A percentile compares a stretch with the other conserved stretches of the same genome.
Conservation (phyloP, 2,113 vertebrate genomes). For the Corythaixoides concolor region DNA sequence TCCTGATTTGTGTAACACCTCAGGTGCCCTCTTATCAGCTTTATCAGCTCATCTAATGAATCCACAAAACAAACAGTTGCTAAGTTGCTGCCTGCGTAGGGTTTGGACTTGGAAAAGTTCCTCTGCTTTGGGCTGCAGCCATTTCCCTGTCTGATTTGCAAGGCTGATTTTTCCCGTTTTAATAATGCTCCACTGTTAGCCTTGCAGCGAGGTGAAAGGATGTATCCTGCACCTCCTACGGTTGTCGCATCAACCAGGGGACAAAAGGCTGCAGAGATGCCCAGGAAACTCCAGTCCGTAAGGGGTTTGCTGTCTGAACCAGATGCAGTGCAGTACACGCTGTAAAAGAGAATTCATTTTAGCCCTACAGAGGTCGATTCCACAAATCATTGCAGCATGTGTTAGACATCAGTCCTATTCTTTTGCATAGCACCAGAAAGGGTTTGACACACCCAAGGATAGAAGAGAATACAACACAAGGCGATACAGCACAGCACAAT, state of each 20-base stretch:
- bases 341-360: not conserved
- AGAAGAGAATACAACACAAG: not conserved
- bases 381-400: not conserved
- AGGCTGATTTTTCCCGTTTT: not conserved
- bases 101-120: conserved; percentile 32
- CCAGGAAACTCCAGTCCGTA: not conserved
- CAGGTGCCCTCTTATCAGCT: conserved; percentile 39
- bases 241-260: not conserved
- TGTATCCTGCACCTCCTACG: not conserved
- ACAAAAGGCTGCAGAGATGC: not conserved
- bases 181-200: not conserved
- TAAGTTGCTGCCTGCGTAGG: conserved; percentile 22
- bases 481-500: not conserved
- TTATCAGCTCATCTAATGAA: conserved; percentile 30
- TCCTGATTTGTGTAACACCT: conserved; percentile 41
- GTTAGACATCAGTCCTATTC: not conserved
- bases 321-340: not conserved
- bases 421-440: not conserved
- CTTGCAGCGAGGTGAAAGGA: not conserved
- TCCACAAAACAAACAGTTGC: conserved; percentile 26
- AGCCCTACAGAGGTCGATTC: not conserved
- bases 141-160: not conserved
- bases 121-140: conserved; percentile 1
- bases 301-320: not conserved
- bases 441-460: not conserved